These are phyloP conservation scores for Bujurquina vittata DNA, from an alignment of 2,113 vertebrate genomes.

Conservation along the genomic window DNA sequence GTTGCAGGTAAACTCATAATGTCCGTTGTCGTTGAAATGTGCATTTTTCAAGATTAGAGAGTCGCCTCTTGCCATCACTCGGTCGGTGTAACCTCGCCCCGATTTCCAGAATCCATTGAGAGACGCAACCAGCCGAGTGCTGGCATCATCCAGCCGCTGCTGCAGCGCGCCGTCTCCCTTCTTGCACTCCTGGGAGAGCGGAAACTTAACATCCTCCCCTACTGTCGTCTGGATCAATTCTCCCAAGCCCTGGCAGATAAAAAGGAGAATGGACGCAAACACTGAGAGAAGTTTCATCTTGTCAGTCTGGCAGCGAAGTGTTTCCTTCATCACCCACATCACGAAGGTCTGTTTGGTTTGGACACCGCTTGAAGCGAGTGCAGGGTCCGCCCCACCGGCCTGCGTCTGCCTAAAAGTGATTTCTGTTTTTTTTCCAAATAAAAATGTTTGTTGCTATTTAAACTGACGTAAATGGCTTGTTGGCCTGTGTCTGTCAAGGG, in stretches of 20 bases:
- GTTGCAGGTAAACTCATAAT: conserved; percentile 5
- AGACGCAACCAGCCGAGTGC: neutral
- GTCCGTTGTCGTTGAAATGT: neutral
- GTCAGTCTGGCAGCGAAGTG: fast-evolving
- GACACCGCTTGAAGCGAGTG: fast-evolving
- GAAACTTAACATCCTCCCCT: fast-evolving
- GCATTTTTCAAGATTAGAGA: neutral
- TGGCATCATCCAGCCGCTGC: neutral
- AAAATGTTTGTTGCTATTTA: too few species aligned
- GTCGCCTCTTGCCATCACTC: fast-evolving
- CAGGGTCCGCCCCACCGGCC: neutral
- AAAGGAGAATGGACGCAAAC: fast-evolving
- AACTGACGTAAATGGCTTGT: too few species aligned
- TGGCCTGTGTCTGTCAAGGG: too few species aligned
- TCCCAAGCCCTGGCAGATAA: neutral
- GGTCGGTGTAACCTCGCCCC: neutral
- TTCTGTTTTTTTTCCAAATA: too few species aligned
- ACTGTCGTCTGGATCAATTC: neutral
- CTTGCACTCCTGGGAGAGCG: neutral
- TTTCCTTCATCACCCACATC: neutral
- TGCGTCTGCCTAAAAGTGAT: fast-evolving
- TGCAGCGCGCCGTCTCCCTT: neutral
- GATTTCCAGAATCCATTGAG: neutral
- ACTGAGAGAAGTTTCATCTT: neutral
- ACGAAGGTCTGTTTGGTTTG: neutral